Percentiles rank a stretch among this genome's conserved stretches.
These are phyloP conservation scores for Thunnus thynnus DNA, from an alignment of 2,113 vertebrate genomes.

Conservation along the genomic window DNA sequence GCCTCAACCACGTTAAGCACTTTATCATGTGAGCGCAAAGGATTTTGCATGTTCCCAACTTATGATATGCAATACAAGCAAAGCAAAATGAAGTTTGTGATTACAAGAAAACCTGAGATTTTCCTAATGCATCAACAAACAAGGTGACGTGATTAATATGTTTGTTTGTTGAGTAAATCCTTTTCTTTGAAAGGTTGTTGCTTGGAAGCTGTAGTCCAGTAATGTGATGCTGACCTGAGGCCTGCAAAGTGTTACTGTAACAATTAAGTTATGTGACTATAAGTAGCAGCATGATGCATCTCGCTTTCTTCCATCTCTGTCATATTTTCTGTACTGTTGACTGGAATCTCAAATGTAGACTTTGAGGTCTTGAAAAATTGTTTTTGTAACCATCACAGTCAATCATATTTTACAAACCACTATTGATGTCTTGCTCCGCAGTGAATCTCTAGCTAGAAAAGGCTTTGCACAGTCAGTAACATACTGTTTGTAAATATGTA, in stretches of 20 bases:
- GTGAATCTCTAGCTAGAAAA: not conserved
- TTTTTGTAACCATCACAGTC: constrained; percentile 5
- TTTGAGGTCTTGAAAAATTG: constrained; percentile 3
- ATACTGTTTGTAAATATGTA: constrained; percentile 11
- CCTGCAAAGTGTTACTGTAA: not conserved
- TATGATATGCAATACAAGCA: constrained; percentile 62
- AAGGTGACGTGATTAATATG: constrained; percentile 55
- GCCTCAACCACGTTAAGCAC: constrained; percentile 55
- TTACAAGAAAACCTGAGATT: constrained; percentile 65
- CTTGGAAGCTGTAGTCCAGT: not conserved
- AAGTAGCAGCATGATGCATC: constrained; percentile 1
- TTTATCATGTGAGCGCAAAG: constrained; percentile 46
- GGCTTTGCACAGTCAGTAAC: not conserved
- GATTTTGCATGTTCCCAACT: constrained; percentile 75
- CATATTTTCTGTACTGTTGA: not conserved
- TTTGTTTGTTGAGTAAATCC: constrained; percentile 72
- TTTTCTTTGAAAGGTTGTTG: constrained; percentile 13
- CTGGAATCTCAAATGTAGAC: constrained; percentile 5
- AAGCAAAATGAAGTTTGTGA: constrained; percentile 56
- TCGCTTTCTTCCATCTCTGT: not conserved
- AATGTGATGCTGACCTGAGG: not conserved
- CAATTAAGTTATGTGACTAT: constrained; percentile 8
- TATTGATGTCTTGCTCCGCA: not conserved
- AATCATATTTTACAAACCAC: constrained; percentile 20
- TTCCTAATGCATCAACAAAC: constrained; percentile 73